A percentile compares a stretch with the other conserved stretches of the same genome.
These are phyloP conservation scores for Ptiloglossa arizonensis DNA, from an alignment of 1,140 invertebrate genomes.

Conservation along the genomic window DNA sequence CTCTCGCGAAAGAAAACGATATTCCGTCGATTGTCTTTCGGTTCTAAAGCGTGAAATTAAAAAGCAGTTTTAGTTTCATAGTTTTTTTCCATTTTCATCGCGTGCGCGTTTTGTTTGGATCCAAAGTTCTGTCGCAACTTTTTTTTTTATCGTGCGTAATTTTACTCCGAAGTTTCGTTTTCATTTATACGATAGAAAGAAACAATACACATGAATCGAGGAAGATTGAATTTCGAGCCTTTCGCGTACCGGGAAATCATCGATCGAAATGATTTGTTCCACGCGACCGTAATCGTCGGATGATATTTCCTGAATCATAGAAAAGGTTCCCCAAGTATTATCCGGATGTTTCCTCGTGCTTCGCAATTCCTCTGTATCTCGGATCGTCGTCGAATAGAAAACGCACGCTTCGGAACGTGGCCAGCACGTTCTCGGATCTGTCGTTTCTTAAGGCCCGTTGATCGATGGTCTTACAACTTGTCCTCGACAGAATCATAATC, in stretches of 20 bases:
- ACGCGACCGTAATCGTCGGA: not conserved
- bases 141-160: not conserved
- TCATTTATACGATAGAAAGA: not conserved
- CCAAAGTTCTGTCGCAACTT: not conserved
- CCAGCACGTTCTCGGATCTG: slow-evolving; percentile 40
- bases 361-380: not conserved
- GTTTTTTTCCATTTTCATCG: too few relatives aligned
- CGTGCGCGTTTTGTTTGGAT: not conserved
- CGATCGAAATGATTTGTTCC: not conserved
- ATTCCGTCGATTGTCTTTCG: slow-evolving; percentile 13
- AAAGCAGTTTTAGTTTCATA: not conserved
- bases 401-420: slow-evolving; percentile 19
- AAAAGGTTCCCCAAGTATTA: not conserved
- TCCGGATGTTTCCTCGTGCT: not conserved
- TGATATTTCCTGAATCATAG: slow-evolving; percentile 4
- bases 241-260: not conserved
- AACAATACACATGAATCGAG: not conserved
- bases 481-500: slow-evolving; percentile 5
- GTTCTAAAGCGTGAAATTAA: not conserved
- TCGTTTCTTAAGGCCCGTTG: slow-evolving; percentile 34
- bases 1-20: slow-evolving; percentile 19
- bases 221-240: not conserved
- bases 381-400: slow-evolving; percentile 17
- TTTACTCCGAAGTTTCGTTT: not conserved
- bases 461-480: slow-evolving; percentile 31